Conservation (phyloP, 2,113 vertebrate genomes). For the Stigmatopora nigra region DNA sequence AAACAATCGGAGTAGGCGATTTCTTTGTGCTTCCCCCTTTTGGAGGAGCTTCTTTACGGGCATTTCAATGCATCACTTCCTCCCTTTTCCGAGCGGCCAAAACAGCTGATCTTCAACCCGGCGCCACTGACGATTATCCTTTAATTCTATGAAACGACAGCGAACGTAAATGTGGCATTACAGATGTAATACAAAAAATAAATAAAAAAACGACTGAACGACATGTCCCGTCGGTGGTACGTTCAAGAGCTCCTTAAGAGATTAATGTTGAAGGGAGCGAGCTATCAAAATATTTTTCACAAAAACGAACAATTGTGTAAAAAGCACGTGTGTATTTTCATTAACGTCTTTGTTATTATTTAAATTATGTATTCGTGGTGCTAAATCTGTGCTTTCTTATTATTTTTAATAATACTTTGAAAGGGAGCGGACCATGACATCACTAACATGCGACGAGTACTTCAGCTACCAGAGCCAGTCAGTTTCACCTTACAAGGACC, state of each 20-base stretch:
- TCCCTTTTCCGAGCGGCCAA: constrained; percentile 36
- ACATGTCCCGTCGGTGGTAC: not conserved
- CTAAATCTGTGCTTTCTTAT: not conserved
- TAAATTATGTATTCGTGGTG: not conserved
- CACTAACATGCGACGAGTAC: not conserved
- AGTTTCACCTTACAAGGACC: not conserved
- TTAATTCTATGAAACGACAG: constrained; percentile 1
- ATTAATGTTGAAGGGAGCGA: not conserved
- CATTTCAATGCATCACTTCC: constrained; percentile 73
- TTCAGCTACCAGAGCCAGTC: not conserved
- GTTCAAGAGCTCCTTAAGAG: not conserved
- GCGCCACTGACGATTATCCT: constrained; percentile 2
- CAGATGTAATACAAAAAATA: not conserved
- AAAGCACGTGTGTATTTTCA: not conserved
- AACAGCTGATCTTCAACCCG: constrained; percentile 52
- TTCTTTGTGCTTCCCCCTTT: constrained; percentile 69
- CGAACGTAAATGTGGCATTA: not conserved
- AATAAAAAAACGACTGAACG: not conserved
- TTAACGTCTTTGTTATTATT: not conserved
- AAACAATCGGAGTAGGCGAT: constrained; percentile 24
- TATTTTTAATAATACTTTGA: not conserved
- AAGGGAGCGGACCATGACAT: not conserved
- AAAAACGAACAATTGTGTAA: too few species aligned
- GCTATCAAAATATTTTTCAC: not conserved
- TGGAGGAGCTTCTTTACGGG: constrained; percentile 64